A percentile compares a stretch with the other conserved stretches of the same genome.
phyloP scores from a whole-genome alignment of 2,113 vertebrate genomes.

The Taurulus bubalis region DNA sequence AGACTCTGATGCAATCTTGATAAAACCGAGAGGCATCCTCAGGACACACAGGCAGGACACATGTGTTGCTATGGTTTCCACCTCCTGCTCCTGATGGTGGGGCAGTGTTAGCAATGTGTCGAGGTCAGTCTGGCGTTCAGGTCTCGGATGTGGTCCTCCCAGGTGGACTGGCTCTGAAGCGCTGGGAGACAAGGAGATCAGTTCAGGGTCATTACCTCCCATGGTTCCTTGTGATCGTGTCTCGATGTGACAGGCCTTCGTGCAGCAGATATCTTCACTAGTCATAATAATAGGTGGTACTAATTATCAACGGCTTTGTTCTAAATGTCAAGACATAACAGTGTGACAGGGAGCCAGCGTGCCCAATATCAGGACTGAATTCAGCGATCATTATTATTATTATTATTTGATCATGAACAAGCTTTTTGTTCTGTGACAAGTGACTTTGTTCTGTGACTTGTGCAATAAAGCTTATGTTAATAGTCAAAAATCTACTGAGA shows the following conservation, averaged over 20 bases:
- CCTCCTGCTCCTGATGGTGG: conserved; percentile 16
- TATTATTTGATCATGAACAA: neutral
- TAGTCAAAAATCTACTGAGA: neutral
- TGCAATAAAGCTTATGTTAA: neutral
- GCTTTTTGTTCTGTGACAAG: neutral
- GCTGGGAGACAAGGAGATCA: neutral
- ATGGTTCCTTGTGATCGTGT: neutral
- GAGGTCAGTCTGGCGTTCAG: conserved; percentile 6
- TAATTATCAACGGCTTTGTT: neutral
- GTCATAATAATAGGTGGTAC: neutral
- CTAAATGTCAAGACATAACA: neutral
- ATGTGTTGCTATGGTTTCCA: conserved; percentile 70
- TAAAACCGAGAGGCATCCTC: conserved; percentile 45
- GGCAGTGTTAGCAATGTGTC: neutral
- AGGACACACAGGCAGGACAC: conserved; percentile 44
- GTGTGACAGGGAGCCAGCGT: neutral
- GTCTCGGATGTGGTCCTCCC: neutral
- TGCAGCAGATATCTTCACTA: neutral
- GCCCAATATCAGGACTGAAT: neutral
- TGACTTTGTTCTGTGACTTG: neutral
- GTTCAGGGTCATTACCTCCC: neutral
- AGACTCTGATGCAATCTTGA: conserved; percentile 46
- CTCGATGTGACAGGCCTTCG: neutral
- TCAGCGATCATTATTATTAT: neutral
- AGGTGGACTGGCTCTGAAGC: neutral